Conservation (phyloP, 2,888 invertebrate species). For the Lacanobia oleracea region DNA sequence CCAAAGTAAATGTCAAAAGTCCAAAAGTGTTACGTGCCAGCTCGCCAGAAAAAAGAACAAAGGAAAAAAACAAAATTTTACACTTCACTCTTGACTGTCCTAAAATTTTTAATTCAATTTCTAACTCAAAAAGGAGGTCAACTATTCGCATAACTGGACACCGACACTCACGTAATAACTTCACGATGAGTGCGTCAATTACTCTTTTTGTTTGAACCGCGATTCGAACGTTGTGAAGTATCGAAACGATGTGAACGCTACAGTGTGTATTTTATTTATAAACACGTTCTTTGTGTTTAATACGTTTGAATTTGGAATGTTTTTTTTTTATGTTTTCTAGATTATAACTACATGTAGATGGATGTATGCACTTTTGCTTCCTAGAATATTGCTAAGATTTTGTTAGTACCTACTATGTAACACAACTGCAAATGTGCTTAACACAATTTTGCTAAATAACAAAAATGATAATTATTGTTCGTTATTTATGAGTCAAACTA, state of each 20-base stretch:
- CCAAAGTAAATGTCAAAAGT: slow-evolving; percentile 13
- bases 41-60: slow-evolving; percentile 19
- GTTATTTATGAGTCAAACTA: too few relatives aligned
- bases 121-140: slow-evolving; percentile 55
- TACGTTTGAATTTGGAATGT: background rate
- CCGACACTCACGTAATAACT: slow-evolving; percentile 46
- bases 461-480: too few relatives aligned
- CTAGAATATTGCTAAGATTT: too few relatives aligned
- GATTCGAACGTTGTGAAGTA: slow-evolving; percentile 30
- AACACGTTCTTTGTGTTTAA: slow-evolving; percentile 12
- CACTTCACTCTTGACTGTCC: slow-evolving; percentile 32
- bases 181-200: slow-evolving; percentile 55
- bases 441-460: too few relatives aligned
- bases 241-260: slow-evolving; percentile 32
- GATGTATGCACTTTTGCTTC: too few relatives aligned
- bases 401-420: too few relatives aligned
- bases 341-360: too few relatives aligned
- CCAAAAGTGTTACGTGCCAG: slow-evolving; percentile 19
- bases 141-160: slow-evolving; percentile 51
- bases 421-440: too few relatives aligned
- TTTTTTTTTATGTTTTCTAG: background rate
- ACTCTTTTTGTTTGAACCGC: slow-evolving; percentile 35
- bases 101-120: slow-evolving; percentile 51
- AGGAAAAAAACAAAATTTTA: slow-evolving; percentile 32
- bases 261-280: slow-evolving; percentile 22